Evolutionary conservation across 2,888 invertebrate species (phyloP).

Genomic region (Monochamus alternatus): DNA sequence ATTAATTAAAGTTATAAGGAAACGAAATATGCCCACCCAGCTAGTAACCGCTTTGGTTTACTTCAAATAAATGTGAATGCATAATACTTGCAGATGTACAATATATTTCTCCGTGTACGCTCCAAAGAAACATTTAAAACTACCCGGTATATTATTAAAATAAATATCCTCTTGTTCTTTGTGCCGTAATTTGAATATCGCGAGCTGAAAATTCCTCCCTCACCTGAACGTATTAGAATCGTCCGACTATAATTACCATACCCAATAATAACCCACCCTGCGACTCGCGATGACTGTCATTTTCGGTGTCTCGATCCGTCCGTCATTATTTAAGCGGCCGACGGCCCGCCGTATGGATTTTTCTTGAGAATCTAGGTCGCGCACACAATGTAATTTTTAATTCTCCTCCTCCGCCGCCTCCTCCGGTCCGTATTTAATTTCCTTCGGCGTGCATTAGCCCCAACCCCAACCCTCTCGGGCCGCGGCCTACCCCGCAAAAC

Average conservation of each 20-base stretch:
- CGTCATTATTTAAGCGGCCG: conserved; percentile 17
- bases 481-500: conserved; percentile 21
- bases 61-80: too few species aligned
- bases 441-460: conserved; percentile 30
- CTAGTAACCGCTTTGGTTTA: too few species aligned
- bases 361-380: conserved; percentile 32
- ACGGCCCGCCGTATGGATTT: conserved; percentile 23
- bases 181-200: not conserved
- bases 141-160: too few species aligned
- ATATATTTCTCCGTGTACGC: too few species aligned
- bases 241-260: not conserved
- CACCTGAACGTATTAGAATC: not conserved
- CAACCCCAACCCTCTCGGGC: conserved; percentile 9
- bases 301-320: conserved; percentile 11
- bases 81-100: too few species aligned
- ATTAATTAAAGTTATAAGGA: too few species aligned
- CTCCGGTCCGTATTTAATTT: conserved; percentile 21
- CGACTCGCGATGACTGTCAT: not conserved
- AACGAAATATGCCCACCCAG: too few species aligned
- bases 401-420: conserved; percentile 2
- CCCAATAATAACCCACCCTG: not conserved
- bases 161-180: too few species aligned
- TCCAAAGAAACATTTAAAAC: too few species aligned
- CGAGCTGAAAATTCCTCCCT: not conserved
- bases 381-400: conserved; percentile 35